A percentile compares a stretch with the other conserved stretches of the same genome.
phyloP scores from a whole-genome alignment of 1,140 invertebrate species.

The Prorops nasuta region DNA sequence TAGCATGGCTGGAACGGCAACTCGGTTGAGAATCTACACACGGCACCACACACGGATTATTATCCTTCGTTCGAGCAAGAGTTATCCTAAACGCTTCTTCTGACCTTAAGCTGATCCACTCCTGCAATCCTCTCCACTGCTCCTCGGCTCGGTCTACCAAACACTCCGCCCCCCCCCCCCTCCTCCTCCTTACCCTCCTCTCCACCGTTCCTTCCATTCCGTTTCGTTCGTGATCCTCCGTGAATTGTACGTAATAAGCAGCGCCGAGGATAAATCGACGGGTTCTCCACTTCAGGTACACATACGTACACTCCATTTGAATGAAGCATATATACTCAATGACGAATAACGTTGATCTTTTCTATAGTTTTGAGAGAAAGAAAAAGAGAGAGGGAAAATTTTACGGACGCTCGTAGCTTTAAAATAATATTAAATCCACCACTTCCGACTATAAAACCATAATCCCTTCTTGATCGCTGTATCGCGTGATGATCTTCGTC shows the following conservation, averaged over 20 bases:
- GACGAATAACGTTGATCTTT: too few species aligned
- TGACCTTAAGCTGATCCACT: too few species aligned
- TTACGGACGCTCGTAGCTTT: too few species aligned
- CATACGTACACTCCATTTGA: background rate
- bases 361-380: too few species aligned
- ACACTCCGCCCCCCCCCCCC: too few species aligned
- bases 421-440: too few species aligned
- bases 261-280: background rate
- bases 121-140: too few species aligned
- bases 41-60: conserved; percentile 22
- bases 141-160: too few species aligned
- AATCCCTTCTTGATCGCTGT: background rate
- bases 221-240: background rate
- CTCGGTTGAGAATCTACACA: background rate
- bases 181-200: too few species aligned
- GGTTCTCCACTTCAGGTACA: background rate
- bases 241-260: conserved; percentile 2
- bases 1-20: conserved; percentile 27
- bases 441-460: too few species aligned
- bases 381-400: too few species aligned
- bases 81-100: conserved; percentile 31
- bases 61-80: conserved; percentile 27
- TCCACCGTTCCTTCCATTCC: background rate
- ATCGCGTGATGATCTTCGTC: too few species aligned
- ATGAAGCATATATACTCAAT: background rate